Base-by-base conservation (phyloP, 2,797 vertebrate species). In the Pseudomugil tenellus region DNA sequence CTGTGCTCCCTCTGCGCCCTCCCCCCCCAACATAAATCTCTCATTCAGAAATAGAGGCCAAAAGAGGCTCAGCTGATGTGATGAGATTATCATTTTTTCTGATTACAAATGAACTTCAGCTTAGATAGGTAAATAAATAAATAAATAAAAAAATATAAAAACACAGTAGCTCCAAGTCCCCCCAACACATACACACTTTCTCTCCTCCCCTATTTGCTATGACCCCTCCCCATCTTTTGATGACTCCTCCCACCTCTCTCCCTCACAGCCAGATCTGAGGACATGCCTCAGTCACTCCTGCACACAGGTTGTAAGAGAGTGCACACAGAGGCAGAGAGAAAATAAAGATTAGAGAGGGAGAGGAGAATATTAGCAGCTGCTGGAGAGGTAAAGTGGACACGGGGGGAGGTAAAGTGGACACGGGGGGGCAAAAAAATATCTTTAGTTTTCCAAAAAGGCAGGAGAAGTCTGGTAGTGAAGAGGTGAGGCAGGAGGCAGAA, bases 41-140 rank as follows among this genome's bases (percentile, higher is more conserved):
- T 91, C 89, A 87, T 92, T 93, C 89, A 93, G 89, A 93, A 92
- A 93, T 87, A 90, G 89, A 91, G 89, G 90, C 89, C 91, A 92
- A 85, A 85, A 90, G 90, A 90, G 88, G 92, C 91, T 93, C 92
- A 93, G 80, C 79, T 84, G 88, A 91, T 86, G 89, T 82, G 84
- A 92, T 84, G 86, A 87, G 92, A 94, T 94, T 90, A 87, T 83
- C 72, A 57, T 77, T 84, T 90, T 89, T 86, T 86, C 89, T 90
- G 87, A 93, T 93, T 92, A 89, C 87, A 93, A 94, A 92, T 91
- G 81, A 89, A 87, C 82, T 63, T 87, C 85, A 89, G 88, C 84
- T 89, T 83, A 91, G 77, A 72, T 69, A 62, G 81, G 70, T 52
- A 76, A 70, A 63, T 6, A 82, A 53, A 52, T 13, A 49, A 49